Base-by-base conservation (phyloP, 92 coral and sea anemone genomes). In the Zoanthus gigantus region DNA sequence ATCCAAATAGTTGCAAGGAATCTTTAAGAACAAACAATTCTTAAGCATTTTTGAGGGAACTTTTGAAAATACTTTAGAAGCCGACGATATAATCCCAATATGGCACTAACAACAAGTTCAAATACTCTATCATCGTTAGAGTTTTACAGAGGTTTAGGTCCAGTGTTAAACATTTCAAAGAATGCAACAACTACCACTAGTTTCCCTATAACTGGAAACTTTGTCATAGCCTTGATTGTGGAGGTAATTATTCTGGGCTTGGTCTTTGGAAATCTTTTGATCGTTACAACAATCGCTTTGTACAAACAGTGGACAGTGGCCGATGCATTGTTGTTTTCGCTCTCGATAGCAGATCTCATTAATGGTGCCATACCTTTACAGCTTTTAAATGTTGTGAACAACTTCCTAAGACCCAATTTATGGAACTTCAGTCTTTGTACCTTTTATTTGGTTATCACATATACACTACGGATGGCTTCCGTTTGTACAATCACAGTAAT, bases 401-500 rank as follows among this genome's bases (percentile, higher is more conserved):
- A 90, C 84, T 95, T 97, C 71, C 44, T 94, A 13, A 96, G 99
- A 16, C 98, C 94, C 12, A 82, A 87, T 68, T 58, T 72, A 11
- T 97, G 99, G 99, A 81, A 90, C 6, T 57, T 53, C 32, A 89
- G 88, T 71, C 89, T 94, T 44, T 97, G 99, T 48, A 89, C 93
- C 7, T 72, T 83, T 84, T 95, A 95, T 45, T 87, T 92, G n/a
- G 88, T 92, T 87, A 50, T 94, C 84, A 95, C 98, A 5, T 97
- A 93, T 53, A 84, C 95, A 10, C 92, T 97, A 32, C 95, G 99
- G 52, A 89, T 97, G 82, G 95, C 98, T 31, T 97, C 99, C 3
- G 95, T 97, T 74, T 92, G 92, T 88, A 97, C 99, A 29, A 94
- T 97, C 68, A 92, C 99, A 13, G 91, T 95, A 48, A 95, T 97